Conservation (phyloP, 2,113 vertebrate genomes). For the Carassius gibelio region DNA sequence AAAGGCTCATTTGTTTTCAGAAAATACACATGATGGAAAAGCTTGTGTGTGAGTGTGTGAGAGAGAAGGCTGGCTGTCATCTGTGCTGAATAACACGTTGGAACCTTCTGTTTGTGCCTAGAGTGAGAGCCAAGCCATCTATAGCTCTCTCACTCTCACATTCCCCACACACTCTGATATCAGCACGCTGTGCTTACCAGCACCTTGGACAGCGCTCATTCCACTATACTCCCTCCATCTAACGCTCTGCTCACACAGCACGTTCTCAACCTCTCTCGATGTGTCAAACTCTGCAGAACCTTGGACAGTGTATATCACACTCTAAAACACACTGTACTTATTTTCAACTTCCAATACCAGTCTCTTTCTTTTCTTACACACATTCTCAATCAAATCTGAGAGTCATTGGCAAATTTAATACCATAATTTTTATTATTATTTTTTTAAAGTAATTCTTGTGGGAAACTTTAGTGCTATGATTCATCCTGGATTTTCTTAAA, state of each 20-base stretch:
- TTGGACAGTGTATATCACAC: conserved; percentile 56
- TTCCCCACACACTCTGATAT: conserved; percentile 25
- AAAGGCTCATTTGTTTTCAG: conserved; percentile 39
- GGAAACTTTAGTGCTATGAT: neutral
- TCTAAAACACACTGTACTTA: conserved; percentile 19
- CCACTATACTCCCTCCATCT: conserved; percentile 24
- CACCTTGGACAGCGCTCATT: conserved; percentile 39
- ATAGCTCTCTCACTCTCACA: conserved; percentile 36
- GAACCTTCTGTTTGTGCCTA: conserved; percentile 60
- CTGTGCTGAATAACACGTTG: conserved; percentile 39
- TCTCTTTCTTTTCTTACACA: conserved; percentile 33
- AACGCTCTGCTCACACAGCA: conserved; percentile 47
- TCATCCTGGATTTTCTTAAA: neutral
- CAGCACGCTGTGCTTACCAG: conserved; percentile 15
- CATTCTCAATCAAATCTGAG: neutral
- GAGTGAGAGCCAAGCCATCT: conserved; percentile 54
- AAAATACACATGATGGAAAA: conserved; percentile 40
- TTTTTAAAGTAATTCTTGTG: neutral
- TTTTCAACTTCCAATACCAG: conserved; percentile 31
- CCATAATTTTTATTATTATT: neutral
- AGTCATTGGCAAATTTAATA: neutral
- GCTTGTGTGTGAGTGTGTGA: conserved; percentile 6
- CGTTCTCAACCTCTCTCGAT: conserved; percentile 44
- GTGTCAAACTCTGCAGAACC: conserved; percentile 57
- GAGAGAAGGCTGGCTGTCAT: conserved; percentile 44